Evolutionary conservation across 2,113 vertebrate species (phyloP).

Genomic region (Ivindomyrus marchei): DNA sequence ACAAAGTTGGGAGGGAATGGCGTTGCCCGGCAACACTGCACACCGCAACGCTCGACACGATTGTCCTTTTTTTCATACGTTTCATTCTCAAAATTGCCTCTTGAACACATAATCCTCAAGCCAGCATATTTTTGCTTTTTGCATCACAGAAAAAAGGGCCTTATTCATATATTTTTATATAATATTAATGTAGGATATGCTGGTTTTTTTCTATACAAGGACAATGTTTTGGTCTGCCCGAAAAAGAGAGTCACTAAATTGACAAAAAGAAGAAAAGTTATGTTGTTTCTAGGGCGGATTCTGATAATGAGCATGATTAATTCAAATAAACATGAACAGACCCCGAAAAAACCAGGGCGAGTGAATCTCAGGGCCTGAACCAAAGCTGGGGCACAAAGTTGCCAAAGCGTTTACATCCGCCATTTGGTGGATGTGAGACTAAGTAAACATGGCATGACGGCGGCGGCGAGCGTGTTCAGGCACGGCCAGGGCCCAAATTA

Average conservation of each 20-base stretch:
- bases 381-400: neutral
- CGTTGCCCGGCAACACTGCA: neutral
- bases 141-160: neutral
- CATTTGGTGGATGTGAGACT: constrained; percentile 10
- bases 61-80: neutral
- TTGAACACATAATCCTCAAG: neutral
- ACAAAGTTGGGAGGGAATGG: neutral
- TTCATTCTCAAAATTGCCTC: neutral
- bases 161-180: neutral
- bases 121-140: neutral
- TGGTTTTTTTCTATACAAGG: neutral
- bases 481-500: neutral
- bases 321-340: constrained; percentile 3
- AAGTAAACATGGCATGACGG: neutral
- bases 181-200: neutral
- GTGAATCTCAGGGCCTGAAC: neutral
- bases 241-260: neutral
- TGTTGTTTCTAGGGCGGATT: constrained; percentile 4
- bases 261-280: neutral
- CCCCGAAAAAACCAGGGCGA: neutral
- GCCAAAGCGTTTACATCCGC: neutral
- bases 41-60: neutral
- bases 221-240: neutral
- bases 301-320: constrained; percentile 10
- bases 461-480: neutral